Evolutionary conservation across 2,113 vertebrate genomes (phyloP), one percentile per base, ranked within the genome.

Genomic region (Athene noctua): DNA sequence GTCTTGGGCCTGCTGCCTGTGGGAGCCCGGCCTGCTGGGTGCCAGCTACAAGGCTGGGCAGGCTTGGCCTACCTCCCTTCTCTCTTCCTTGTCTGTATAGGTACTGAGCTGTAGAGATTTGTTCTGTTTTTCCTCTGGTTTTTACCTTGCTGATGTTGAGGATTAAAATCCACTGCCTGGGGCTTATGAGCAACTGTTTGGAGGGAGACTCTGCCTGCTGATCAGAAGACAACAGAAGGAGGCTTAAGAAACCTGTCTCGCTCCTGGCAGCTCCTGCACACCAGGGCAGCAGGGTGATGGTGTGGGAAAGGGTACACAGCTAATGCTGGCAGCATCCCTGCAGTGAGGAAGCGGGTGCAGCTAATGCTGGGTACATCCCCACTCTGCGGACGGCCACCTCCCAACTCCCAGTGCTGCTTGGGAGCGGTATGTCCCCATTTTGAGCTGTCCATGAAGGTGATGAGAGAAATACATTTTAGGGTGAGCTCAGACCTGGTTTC

Each of bases 1-100:
- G 26, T n/a, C 29, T 22, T 1, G 9, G 38, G 23, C 34, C 34
- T n/a, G 16, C n/a, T 1, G 4, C 13, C 47, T 1, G 0, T 2
- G 2, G 74, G 42, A 88, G 15, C 38, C 20, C 21, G 40, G 44
- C 36, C 74, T 88, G 22, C 36, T 90, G 57, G 30, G 40, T 86
- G 71, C 62, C 36, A 32, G 18, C 61, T 38, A 2, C 0, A 0
- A 40, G 70, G 46, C 73, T 18, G 34, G 59, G 19, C 49, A 42
- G 34, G 6, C n/a, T 65, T 54, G 22, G 21, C 36, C 58, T 67
- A 0, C 38, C 26, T 74, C 34, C 36, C 11, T 79, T 59, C 67
- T 89, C 29, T 30, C 54, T 66, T 40, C 34, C 49, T 75, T 36
- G n/a, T 10, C 30, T 73, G 22, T 0, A 0, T 4, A 63, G 44